Evolutionary conservation across 1,140 invertebrate genomes (phyloP), one percentile per base, ranked within the genome.

Genomic region (Drosophila ercepeae): DNA sequence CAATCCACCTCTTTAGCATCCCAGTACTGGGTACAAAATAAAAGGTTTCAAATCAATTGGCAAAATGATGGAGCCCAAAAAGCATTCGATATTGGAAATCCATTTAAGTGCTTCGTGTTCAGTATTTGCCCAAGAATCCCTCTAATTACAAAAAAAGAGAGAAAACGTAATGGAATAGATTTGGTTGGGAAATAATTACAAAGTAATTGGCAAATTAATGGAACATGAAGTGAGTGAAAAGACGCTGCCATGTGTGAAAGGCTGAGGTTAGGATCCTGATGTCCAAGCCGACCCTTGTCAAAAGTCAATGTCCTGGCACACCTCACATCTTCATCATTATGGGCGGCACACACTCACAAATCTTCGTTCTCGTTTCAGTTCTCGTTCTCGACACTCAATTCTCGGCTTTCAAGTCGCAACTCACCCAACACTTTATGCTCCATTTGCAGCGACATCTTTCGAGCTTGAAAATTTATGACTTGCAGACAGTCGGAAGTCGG

Each of bases 391-490:
- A 58, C 41, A 14, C 3, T 25, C 23, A 44, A 46, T 32, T 27
- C 25, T 46, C 54, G 29, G 32, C 57, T 52, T 44, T 64, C 57
- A 32, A 70, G 69, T 67, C 64, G 53, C 61, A 45, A 29, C 42
- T 50, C 46, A 49, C 16, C n/a, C 50, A 27, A 64, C 60, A 63
- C 65, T 67, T 72, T 69, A 69, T 72, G 54, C 19, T 57, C 60
- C 65, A 75, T 79, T 84, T 60, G 49, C 79, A 78, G 64, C 48
- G 64, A 67, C 64, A 68, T 49, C 45, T 51, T 54, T 45, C 45
- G 76, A 81, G 81, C 81, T 86, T 72, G 55, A 72, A 81, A 78
- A 71, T 75, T 75, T 79, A 54, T 63, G 71, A 51, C 45, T 60
- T 27, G 36, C 44, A 64, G 42, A 44, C 27, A 19, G n/a, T 45